Evolutionary conservation across 35 echinoderm and acorn worm species (phyloP), one percentile per base, ranked within the genome.

Genomic region (Heliocidaris erythrogramma): DNA sequence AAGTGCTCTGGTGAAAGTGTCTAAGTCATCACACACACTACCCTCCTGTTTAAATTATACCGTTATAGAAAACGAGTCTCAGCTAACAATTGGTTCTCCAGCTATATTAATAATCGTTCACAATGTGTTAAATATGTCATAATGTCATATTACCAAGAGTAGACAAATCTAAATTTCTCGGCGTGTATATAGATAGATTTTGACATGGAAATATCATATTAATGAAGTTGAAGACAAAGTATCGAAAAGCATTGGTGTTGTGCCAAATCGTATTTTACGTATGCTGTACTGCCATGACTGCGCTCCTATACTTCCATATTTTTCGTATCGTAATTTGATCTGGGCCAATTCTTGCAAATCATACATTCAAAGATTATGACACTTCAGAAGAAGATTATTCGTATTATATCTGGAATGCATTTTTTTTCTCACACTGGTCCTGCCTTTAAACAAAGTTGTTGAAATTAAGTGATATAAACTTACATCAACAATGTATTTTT

Each of bases 51-150:
- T 30, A 24, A 86, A 27, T 24, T 86, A 2, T 30, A 32, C 5
- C 60, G 12, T 31, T 69, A 69, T 52, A 5, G 61, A 31, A 84
- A 85, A 30, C 30, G 93, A 7, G 53, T 53, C 11, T 31, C n/a
- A 35, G 59, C 35, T 30, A 13, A 69, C 18, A 85, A 84, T 5
- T 94, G 93, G 93, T 30, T 94, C 35, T 31, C 18, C 42, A 94
- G 93, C 12, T 94, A 94, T 71, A 7, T 94, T 32, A 32, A 16
- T 32, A 94, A 85, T 56, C 32, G 56, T 13, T 69, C 32, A 32
- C 93, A 94, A 71, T 71, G 31, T 69, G 32, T 31, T 10, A 85
- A 30, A 29, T 94, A 32, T 61, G n/a, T n/a, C n/a, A n/a, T n/a
- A n/a, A n/a, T n/a, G 85, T 86, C 27, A 86, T 29, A 86, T 30